Conservation (phyloP, 2,113 vertebrate genomes). For the Crypturellus undulatus region DNA sequence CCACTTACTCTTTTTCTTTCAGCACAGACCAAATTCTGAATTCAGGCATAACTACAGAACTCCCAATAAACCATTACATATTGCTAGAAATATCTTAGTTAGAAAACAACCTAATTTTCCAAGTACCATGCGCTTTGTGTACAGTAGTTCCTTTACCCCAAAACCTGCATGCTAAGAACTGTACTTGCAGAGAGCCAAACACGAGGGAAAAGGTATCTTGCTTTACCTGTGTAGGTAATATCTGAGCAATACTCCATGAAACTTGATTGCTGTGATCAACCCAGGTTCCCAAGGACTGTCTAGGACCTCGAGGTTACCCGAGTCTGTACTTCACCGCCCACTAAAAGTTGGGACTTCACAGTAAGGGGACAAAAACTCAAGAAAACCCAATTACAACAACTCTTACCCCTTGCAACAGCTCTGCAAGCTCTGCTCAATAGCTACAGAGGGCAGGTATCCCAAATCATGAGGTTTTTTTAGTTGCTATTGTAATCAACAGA, state of each 20-base stretch:
- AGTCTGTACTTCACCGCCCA: not conserved
- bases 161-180: not conserved
- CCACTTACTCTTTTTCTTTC: not conserved
- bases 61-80: not conserved
- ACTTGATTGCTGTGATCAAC: not conserved
- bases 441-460: not conserved
- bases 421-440: not conserved
- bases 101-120: not conserved
- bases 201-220: not conserved
- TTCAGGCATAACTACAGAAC: not conserved
- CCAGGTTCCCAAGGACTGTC: not conserved
- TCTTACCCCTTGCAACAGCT: not conserved
- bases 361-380: not conserved
- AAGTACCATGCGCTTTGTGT: not conserved
- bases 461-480: not conserved
- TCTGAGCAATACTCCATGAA: rapidly evolving
- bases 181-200: not conserved
- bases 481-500: rapidly evolving
- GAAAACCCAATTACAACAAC: not conserved
- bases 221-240: not conserved
- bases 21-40: not conserved
- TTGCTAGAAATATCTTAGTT: not conserved
- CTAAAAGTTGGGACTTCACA: not conserved
- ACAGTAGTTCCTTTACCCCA: not conserved
- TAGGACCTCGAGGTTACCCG: not conserved